Evolutionary conservation across 2,888 invertebrate genomes (phyloP).

Genomic region (Buathra laborator): DNA sequence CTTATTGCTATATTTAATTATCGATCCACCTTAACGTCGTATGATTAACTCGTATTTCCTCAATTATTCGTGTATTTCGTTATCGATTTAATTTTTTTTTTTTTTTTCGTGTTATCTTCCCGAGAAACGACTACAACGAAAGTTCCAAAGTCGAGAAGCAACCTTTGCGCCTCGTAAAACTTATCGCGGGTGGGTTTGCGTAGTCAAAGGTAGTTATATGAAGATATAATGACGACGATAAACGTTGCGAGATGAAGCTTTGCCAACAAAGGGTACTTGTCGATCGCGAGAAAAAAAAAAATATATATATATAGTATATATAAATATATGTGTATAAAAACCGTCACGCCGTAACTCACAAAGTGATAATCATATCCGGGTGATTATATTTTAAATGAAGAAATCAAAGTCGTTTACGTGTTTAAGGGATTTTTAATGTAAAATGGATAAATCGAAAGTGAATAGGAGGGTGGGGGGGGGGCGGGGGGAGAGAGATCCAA

Average conservation of each 20-base stretch:
- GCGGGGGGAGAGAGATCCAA: background rate
- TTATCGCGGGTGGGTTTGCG: background rate
- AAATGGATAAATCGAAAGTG: constrained; percentile 13
- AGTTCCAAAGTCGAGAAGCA: constrained; percentile 51
- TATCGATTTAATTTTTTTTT: background rate
- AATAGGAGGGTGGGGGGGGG: background rate
- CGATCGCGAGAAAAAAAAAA: constrained; percentile 24
- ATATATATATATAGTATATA: constrained; percentile 41
- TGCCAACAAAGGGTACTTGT: background rate
- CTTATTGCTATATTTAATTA: background rate
- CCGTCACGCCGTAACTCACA: constrained; percentile 64
- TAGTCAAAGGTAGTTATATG: background rate
- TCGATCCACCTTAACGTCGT: background rate
- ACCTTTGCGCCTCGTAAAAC: constrained; percentile 19
- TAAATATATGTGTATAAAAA: constrained; percentile 48
- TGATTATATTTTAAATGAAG: constrained; percentile 68
- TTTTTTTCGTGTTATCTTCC: background rate
- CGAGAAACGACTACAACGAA: constrained; percentile 53
- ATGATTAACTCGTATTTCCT: background rate
- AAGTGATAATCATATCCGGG: constrained; percentile 71
- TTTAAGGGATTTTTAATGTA: constrained; percentile 47
- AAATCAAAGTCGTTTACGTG: constrained; percentile 63
- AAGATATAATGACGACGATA: constrained; percentile 21
- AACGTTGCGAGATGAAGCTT: constrained; percentile 23
- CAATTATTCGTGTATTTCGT: background rate